Base-by-base conservation (phyloP, 1,140 invertebrate genomes). In the Potamilus streckersoni region DNA sequence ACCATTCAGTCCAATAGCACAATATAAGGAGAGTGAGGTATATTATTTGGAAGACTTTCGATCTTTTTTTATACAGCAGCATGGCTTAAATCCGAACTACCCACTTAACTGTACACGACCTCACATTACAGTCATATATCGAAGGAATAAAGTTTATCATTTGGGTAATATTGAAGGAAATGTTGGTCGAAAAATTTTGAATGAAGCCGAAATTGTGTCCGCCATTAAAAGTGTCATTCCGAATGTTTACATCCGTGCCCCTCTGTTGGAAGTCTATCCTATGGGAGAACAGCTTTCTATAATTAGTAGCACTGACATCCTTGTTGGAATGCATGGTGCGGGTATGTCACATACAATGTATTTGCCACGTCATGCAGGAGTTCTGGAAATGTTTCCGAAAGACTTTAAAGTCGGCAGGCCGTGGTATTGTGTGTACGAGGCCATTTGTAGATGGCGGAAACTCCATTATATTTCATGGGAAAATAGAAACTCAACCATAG, bases 281-380 rank as follows among this genome's bases (percentile, higher is more conserved):
- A 84, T 88, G 82, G 64, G 75, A 55, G 27, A 78, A 27, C 86
- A 88, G 74, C 74, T 88, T 58, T 63, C 82, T n/a, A 23, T 80
- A 2, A 79, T 87, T 19, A 61, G 76, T 62, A 96, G 97, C 82
- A 93, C 95, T 1, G 97, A 98, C 90, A 93, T 99, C 76, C 94
- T 98, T 73, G 95, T 98, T 85, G 97, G 97, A 31, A 98, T 99
- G 90, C 97, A 99, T 90, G 97, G 97, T 20, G 96, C 97, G 78
- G 97, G 97, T 0, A 88, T 99, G 27, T 97, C 97, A 0, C 97
- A 99, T 91, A 89, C 97, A 38, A 90, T 98, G 71, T 98, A 99
- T 90, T 90, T 98, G 80, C 97, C 97, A 0, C 94, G 97, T 88
- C 98, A 97, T 96, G 96, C 95, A 55, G 94, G 93, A 57, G 92